These are phyloP conservation scores for Actinernus sp. DNA, from an alignment of 92 coral and sea anemone species.

Conservation along the genomic window DNA sequence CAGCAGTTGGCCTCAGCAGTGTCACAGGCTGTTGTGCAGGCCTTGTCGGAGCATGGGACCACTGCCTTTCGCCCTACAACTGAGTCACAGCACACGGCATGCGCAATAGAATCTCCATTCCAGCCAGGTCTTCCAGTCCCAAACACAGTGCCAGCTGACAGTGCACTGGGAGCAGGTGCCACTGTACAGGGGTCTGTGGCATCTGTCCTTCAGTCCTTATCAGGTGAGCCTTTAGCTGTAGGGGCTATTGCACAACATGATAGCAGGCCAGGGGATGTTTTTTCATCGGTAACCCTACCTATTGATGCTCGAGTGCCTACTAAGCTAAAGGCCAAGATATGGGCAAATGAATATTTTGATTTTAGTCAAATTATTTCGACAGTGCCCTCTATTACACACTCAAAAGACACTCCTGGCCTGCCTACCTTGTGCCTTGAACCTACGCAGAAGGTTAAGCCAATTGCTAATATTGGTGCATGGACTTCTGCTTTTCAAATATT, in stretches of 20 bases:
- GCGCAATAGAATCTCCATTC: no score
- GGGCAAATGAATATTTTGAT: constrained; percentile 47
- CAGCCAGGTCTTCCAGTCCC: no score
- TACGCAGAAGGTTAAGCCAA: neutral
- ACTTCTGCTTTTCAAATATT: constrained; percentile 17
- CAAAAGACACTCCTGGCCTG: constrained; percentile 6
- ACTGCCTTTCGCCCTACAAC: no score
- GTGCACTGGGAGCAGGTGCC: constrained; percentile 20
- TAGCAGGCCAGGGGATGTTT: constrained; percentile 24
- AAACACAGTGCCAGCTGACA: no score
- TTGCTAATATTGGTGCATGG: constrained; percentile 12
- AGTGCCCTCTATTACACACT: no score
- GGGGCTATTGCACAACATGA: neutral
- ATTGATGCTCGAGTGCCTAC: constrained; percentile 42
- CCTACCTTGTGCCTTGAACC: constrained; percentile 4
- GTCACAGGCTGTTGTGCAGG: no score
- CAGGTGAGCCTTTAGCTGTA: no score
- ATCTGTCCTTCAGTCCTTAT: constrained; percentile 15
- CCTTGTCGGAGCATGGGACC: no score
- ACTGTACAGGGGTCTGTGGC: constrained; percentile 50
- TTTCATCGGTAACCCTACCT: constrained; percentile 28
- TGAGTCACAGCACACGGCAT: no score
- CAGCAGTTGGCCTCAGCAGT: no score
- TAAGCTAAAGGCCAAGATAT: constrained; percentile 55
- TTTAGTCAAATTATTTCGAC: no score